A percentile compares a stretch with the other conserved stretches of the same genome.
Conservation (phyloP, 2,888 invertebrate genomes). For the Eupithecia insigniata region DNA sequence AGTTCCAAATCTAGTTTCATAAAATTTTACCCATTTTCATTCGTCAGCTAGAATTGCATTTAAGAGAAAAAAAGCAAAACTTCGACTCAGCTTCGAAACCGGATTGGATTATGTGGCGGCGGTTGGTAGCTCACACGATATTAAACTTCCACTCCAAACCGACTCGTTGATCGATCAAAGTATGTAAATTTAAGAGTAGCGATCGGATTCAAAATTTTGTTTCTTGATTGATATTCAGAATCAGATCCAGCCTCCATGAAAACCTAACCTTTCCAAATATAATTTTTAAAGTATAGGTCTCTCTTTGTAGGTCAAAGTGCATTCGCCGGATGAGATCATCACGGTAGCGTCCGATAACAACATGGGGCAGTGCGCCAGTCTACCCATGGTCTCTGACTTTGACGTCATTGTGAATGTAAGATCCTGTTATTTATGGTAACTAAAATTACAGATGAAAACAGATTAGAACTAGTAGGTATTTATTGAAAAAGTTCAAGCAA, state of each 20-base stretch:
- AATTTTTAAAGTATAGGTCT: too few relatives aligned
- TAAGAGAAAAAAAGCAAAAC: neutral
- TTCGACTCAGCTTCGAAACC: neutral
- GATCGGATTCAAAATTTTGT: neutral
- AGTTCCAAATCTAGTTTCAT: neutral
- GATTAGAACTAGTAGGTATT: too few relatives aligned
- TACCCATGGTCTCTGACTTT: conserved; percentile 69
- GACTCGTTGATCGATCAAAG: neutral
- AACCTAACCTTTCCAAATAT: neutral
- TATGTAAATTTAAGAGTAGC: neutral
- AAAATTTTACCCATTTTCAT: neutral
- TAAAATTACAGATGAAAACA: too few relatives aligned
- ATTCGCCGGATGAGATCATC: conserved; percentile 85
- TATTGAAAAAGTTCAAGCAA: too few relatives aligned
- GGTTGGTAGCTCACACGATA: neutral
- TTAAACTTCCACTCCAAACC: neutral
- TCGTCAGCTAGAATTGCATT: neutral
- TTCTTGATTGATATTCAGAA: neutral
- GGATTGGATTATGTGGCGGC: neutral
- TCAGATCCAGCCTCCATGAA: neutral
- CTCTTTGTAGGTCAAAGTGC: conserved; percentile 79
- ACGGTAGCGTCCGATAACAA: conserved; percentile 74
- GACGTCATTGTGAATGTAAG: conserved; percentile 69
- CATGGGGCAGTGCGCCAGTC: conserved; percentile 54
- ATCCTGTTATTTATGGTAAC: neutral